Evolutionary conservation across 2,113 vertebrate genomes (phyloP), one percentile per base, ranked within the genome.

Genomic region (Noturus placidus): DNA sequence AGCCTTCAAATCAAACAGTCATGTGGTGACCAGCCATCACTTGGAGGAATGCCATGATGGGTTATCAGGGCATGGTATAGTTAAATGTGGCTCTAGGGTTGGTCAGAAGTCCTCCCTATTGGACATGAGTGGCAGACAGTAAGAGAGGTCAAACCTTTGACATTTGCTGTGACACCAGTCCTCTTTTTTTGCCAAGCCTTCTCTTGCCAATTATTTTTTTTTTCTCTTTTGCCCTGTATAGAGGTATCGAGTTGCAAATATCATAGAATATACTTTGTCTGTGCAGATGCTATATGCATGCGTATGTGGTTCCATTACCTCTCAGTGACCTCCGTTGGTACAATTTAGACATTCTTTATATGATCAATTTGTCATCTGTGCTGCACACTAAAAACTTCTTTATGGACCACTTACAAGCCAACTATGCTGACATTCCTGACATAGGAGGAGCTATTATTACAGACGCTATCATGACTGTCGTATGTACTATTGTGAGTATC

Each of bases 401-500:
- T 63, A 63, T 11, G 25, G 61, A 63, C 27, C 61, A 63, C 25
- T 13, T 63, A 87, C 70, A 87, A 85, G 90, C 90, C 91, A 91
- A 93, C 93, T 94, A 93, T 92, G 82, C 84, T 92, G 91, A 93
- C 91, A 92, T 91, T 87, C 91, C 92, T 92, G 90, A 88, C 89
- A 80, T 25, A 27, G 50, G 63, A 46, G 50, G 74, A 15, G 89
- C 57, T 25, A 57, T n/a, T n/a, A n/a, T n/a, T n/a, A n/a, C n/a
- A n/a, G n/a, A n/a, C n/a, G n/a, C n/a, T n/a, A n/a, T n/a, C n/a
- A n/a, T n/a, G n/a, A n/a, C n/a, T n/a, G n/a, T n/a, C n/a, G n/a
- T n/a, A n/a, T n/a, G n/a, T n/a, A n/a, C n/a, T n/a, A n/a, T n/a
- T n/a, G n/a, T n/a, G n/a, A n/a, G n/a, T n/a, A n/a, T n/a, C n/a